These are phyloP conservation scores for Trichogramma pretiosum DNA, from an alignment of 1,140 invertebrate species.

Conservation along the genomic window DNA sequence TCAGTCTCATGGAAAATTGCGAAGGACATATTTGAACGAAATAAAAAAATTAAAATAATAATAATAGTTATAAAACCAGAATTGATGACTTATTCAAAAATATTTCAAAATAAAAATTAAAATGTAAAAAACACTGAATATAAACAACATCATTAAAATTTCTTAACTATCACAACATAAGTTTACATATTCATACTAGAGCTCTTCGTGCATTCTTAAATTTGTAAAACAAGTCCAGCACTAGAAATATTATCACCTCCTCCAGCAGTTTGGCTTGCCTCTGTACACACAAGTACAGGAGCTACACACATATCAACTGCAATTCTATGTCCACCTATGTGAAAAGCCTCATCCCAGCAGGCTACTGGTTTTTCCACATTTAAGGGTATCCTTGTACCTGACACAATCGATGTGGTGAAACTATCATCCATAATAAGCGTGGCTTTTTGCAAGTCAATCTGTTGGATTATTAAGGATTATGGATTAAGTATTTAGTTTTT, in stretches of 20 bases:
- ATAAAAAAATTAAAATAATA: no score
- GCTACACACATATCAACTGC: conserved; percentile 69
- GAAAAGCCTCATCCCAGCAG: conserved; percentile 67
- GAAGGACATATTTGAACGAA: no score
- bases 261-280: conserved; percentile 74
- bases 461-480: conserved; percentile 13
- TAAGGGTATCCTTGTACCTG: conserved; percentile 51
- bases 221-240: conserved; percentile 70
- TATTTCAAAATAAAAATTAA: background rate
- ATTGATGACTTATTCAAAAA: no score
- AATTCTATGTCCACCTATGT: conserved; percentile 38
- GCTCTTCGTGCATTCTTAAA: conserved; percentile 37
- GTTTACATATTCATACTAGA: background rate
- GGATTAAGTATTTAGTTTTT: background rate
- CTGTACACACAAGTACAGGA: conserved; percentile 75
- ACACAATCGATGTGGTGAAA: conserved; percentile 59
- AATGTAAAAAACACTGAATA: background rate
- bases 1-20: no score
- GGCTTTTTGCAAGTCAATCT: conserved; percentile 63
- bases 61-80: no score
- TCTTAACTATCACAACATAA: no score
- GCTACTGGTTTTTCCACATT: conserved; percentile 66
- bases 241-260: conserved; percentile 85
- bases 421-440: conserved; percentile 75
- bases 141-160: background rate